Percentiles rank a stretch among this genome's conserved stretches.
These are phyloP conservation scores for Digitonthophagus gazella DNA, from an alignment of 2,888 invertebrate species.

Conservation along the genomic window DNA sequence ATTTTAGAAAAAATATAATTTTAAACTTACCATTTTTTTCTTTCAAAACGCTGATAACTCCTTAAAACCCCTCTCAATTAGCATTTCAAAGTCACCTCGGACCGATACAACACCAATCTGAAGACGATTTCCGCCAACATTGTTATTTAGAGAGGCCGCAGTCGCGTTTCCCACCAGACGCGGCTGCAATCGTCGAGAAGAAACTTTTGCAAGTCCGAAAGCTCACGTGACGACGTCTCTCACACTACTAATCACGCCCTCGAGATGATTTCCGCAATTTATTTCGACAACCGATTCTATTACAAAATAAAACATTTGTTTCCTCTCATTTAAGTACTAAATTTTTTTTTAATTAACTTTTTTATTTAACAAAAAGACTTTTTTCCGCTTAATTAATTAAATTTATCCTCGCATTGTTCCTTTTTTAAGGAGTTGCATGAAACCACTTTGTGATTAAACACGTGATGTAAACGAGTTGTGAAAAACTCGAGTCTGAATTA, in stretches of 20 bases:
- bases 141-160: conserved; percentile 11
- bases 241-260: neutral
- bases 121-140: conserved; percentile 4
- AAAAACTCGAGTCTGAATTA: neutral
- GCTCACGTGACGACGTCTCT: neutral
- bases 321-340: neutral
- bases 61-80: neutral
- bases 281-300: too few species aligned
- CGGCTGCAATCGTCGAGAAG: neutral
- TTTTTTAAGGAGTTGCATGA: too few species aligned
- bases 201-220: neutral
- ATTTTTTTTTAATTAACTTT: neutral
- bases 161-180: conserved; percentile 1
- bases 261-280: neutral
- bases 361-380: neutral
- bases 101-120: conserved; percentile 12
- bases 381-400: too few species aligned
- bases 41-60: neutral
- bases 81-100: neutral
- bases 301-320: neutral
- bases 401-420: too few species aligned
- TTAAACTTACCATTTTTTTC: neutral
- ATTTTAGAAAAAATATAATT: neutral
- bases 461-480: neutral
- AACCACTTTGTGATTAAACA: too few species aligned